Evolutionary conservation across 2,797 vertebrate species (phyloP).

Genomic region (Pipistrellus kuhlii): DNA sequence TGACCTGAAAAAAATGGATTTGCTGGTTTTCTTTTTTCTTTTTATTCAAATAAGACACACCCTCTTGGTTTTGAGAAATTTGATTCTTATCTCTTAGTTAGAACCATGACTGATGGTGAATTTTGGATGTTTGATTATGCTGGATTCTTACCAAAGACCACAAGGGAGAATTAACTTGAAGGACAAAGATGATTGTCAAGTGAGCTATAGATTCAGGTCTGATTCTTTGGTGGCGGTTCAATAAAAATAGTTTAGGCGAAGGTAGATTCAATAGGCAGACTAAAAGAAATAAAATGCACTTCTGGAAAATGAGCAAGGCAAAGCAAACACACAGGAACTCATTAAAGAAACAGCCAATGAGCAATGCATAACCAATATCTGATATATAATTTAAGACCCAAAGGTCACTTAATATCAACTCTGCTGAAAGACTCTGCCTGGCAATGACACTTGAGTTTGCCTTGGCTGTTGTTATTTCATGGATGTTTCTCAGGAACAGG

Average conservation of each 20-base stretch:
- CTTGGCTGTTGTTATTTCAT: conserved; percentile 68
- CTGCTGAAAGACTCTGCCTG: conserved; percentile 39
- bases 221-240: conserved; percentile 45
- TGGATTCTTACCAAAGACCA: conserved; percentile 62
- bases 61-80: conserved; percentile 73
- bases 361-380: conserved; percentile 68
- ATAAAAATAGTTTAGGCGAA: conserved; percentile 60
- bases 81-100: conserved; percentile 62
- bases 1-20: conserved; percentile 76
- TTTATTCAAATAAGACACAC: conserved; percentile 67
- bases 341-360: conserved; percentile 58
- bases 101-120: conserved; percentile 29
- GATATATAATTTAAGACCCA: conserved; percentile 71
- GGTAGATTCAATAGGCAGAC: conserved; percentile 55
- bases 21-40: conserved; percentile 64
- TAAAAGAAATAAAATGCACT: conserved; percentile 54
- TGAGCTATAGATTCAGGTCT: conserved; percentile 40
- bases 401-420: conserved; percentile 73
- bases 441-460: conserved; percentile 42
- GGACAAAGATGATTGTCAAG: conserved; percentile 64
- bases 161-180: conserved; percentile 59
- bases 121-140: conserved; percentile 60
- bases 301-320: conserved; percentile 26
- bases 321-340: conserved; percentile 48
- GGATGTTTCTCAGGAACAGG: conserved; percentile 48